Base-by-base conservation (phyloP, 2,113 vertebrate species). In the Podiceps cristatus region DNA sequence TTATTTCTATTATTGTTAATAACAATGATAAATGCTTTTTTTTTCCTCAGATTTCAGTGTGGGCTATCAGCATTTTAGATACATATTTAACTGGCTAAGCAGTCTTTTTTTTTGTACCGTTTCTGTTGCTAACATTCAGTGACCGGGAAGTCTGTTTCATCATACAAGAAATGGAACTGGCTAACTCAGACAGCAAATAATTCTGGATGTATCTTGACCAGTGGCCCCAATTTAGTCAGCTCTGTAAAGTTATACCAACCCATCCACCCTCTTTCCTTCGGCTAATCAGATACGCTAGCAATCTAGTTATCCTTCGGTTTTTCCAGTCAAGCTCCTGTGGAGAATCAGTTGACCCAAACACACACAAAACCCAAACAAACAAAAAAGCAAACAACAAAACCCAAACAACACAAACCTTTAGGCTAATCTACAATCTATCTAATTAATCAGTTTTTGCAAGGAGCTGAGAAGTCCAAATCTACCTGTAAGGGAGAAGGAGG, bases 1-100 rank as follows among this genome's bases (percentile, higher is more conserved):
- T 93, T 91, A 82, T 96, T 96, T 95, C 94, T 97, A 50, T 96
- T 96, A 94, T 66, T 94, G 84, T 90, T 97, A 94, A 93, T 96
- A 97, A 96, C 58, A 76, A 69, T 94, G 87, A 91, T 91, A 94
- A 90, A 96, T 94, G 93, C 37, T 5, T 91, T 86, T 92, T 86
- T 86, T 92, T 88, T 17, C 27, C 75, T 86, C 63, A 87, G 67
- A 40, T 95, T 76, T 96, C 64, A 9, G 64, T 28, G 72, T 72
- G 87, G 74, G 69, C 77, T 78, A 45, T 89, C 69, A 64, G 89
- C 80, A 81, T 93, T 94, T 93, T 95, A 94, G 96, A 75, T 37
- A 73, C 73, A 40, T 53, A 56, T 80, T 93, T 87, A 82, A 87
- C 5, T 4, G 4, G 79, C 52, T 64, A 44, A 68, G 73, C 64